A percentile compares a stretch with the other conserved stretches of the same genome.
Evolutionary conservation across 2,888 invertebrate species (phyloP).

Genomic region (Venusia cambrica): DNA sequence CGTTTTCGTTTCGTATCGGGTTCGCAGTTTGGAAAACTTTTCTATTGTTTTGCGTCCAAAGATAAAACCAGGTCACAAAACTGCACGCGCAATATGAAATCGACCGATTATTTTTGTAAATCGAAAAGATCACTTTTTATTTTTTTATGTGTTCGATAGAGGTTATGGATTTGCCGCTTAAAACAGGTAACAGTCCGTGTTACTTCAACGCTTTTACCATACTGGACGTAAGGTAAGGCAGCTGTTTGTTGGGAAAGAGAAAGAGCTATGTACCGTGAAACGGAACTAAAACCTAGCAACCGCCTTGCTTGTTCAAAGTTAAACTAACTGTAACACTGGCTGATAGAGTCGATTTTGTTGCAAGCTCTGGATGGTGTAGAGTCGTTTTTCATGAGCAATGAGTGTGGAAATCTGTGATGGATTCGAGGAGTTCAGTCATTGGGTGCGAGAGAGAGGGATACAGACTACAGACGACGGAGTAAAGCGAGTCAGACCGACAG

Average conservation of each 20-base stretch:
- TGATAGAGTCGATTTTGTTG: conserved; percentile 51
- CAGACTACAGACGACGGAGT: conserved; percentile 41
- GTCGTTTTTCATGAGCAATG: conserved; percentile 68
- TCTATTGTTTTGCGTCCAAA: conserved; percentile 26
- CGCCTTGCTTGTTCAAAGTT: conserved; percentile 18
- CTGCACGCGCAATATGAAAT: conserved; percentile 12
- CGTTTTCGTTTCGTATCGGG: conserved; percentile 42
- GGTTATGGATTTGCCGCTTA: conserved; percentile 41
- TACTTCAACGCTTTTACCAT: conserved; percentile 63
- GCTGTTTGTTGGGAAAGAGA: conserved; percentile 72
- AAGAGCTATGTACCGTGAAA: conserved; percentile 62
- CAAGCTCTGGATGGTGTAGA: conserved; percentile 51
- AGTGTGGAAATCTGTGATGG: conserved; percentile 70
- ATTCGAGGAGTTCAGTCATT: conserved; percentile 55
- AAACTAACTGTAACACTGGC: too few relatives aligned
- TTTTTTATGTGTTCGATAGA: conserved; percentile 58
- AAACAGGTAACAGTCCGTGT: conserved; percentile 55
- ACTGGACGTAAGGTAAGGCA: conserved; percentile 72
- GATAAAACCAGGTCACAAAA: conserved; percentile 29
- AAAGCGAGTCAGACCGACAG: conserved; percentile 56
- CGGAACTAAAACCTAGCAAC: conserved; percentile 47
- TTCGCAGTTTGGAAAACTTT: conserved; percentile 31
- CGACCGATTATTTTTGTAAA: conserved; percentile 36
- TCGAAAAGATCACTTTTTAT: conserved; percentile 50
- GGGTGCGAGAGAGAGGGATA: conserved; percentile 60